These are phyloP conservation scores for Nettapus auritus DNA, from an alignment of 2,113 vertebrate species.

Conservation along the genomic window DNA sequence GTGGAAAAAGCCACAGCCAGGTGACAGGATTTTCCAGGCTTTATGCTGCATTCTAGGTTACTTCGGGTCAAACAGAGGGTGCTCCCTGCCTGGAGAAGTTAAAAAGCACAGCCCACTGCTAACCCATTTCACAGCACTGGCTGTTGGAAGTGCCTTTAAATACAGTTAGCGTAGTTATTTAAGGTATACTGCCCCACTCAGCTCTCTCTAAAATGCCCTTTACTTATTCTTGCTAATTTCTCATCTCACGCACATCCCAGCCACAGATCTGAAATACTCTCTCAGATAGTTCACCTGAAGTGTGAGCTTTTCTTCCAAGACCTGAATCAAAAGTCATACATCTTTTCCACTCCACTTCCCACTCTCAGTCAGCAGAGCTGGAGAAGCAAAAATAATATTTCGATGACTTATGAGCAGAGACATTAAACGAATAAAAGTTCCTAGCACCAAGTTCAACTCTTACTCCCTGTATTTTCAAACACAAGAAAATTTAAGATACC, in stretches of 20 bases:
- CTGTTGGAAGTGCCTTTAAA: neutral
- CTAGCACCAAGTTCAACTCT: neutral
- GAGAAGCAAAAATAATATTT: neutral
- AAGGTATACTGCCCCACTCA: neutral
- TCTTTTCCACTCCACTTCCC: neutral
- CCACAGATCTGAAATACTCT: neutral
- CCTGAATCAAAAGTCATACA: neutral
- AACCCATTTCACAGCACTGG: neutral
- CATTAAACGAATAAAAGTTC: neutral
- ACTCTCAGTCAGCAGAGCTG: neutral
- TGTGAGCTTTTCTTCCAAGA: neutral
- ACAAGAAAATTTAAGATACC: neutral
- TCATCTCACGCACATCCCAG: neutral
- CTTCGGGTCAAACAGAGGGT: neutral
- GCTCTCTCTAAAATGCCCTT: accelerated
- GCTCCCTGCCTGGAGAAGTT: neutral
- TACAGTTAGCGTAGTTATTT: neutral
- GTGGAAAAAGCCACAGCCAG: neutral
- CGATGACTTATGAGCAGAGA: neutral
- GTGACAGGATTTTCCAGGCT: slow-evolving; percentile 39
- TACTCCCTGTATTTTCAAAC: neutral
- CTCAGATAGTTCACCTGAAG: neutral
- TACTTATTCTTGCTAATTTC: neutral
- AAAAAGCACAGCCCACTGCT: neutral
- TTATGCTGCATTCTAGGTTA: slow-evolving; percentile 29